Percentiles rank a stretch among this genome's conserved stretches.
Evolutionary conservation across 2,797 vertebrate species (phyloP).

Genomic region (Tiaroga cobitis): DNA sequence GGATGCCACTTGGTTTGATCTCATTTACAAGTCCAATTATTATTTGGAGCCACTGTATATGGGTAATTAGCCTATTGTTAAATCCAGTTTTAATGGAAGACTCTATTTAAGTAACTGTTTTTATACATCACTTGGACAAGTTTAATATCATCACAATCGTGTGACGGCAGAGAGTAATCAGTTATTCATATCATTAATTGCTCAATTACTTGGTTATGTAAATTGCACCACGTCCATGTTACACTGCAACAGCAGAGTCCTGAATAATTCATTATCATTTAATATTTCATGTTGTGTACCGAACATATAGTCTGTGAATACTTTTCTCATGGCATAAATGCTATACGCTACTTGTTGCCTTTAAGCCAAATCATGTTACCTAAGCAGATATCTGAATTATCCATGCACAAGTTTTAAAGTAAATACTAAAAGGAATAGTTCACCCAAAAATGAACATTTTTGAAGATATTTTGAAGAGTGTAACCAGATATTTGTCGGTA

Average conservation of each 20-base stretch:
- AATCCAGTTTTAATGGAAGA: conserved; percentile 45
- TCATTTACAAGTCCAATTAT: not conserved
- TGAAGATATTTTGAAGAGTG: no score
- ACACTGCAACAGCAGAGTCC: conserved; percentile 60
- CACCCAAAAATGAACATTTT: no score
- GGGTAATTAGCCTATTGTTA: not conserved
- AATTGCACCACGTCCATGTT: conserved; percentile 71
- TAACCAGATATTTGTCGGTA: no score
- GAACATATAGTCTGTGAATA: conserved; percentile 51
- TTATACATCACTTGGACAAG: conserved; percentile 71
- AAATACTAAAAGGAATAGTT: conserved; percentile 5
- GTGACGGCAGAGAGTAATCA: conserved; percentile 72
- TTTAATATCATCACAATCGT: conserved; percentile 69
- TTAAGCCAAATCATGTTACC: conserved; percentile 44
- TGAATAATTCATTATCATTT: conserved; percentile 78
- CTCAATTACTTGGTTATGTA: conserved; percentile 75
- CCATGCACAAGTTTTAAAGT: not conserved
- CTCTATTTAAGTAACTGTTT: conserved; percentile 63
- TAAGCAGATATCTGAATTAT: conserved; percentile 39
- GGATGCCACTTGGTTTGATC: not conserved
- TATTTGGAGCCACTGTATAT: not conserved
- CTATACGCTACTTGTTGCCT: conserved; percentile 40
- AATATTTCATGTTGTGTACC: conserved; percentile 72
- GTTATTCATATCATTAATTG: conserved; percentile 77
- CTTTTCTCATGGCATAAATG: conserved; percentile 13